Conservation (phyloP, 2,888 invertebrate species). For the Eilema griseolum region DNA sequence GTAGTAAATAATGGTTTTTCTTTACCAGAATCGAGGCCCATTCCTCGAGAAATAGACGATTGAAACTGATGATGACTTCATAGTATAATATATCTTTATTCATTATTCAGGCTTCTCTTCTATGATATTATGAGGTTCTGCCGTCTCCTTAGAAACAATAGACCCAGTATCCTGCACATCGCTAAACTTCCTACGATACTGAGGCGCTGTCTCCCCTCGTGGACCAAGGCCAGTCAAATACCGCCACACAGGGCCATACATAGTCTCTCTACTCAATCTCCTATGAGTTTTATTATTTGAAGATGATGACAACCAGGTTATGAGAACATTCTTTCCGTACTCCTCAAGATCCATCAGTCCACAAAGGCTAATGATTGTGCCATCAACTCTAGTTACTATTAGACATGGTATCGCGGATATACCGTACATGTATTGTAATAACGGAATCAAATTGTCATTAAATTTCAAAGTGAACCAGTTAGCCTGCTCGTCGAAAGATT, state of each 20-base stretch:
- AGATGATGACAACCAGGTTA: constrained; percentile 70
- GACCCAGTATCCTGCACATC: neutral
- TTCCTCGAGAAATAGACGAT: too few species aligned
- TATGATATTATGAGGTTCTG: neutral
- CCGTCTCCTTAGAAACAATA: neutral
- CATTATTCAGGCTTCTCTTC: neutral
- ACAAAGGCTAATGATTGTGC: constrained; percentile 66
- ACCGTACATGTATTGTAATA: constrained; percentile 66
- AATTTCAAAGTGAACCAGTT: constrained; percentile 78
- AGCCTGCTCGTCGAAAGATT: constrained; percentile 68
- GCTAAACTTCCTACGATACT: constrained; percentile 58
- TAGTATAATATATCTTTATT: too few species aligned
- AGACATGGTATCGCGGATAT: constrained; percentile 71
- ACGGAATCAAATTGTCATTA: constrained; percentile 65
- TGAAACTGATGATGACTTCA: neutral
- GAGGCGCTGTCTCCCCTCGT: constrained; percentile 31
- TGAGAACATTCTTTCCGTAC: constrained; percentile 74
- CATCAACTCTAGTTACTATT: constrained; percentile 64
- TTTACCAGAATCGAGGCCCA: too few species aligned
- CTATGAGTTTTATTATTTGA: constrained; percentile 53
- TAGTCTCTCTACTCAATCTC: constrained; percentile 61
- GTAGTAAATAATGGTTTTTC: too few species aligned
- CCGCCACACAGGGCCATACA: constrained; percentile 70
- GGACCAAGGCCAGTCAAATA: constrained; percentile 47
- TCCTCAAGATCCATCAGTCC: constrained; percentile 71